phyloP scores from a whole-genome alignment of 1,140 invertebrate genomes.

The Pogonus chalceus region DNA sequence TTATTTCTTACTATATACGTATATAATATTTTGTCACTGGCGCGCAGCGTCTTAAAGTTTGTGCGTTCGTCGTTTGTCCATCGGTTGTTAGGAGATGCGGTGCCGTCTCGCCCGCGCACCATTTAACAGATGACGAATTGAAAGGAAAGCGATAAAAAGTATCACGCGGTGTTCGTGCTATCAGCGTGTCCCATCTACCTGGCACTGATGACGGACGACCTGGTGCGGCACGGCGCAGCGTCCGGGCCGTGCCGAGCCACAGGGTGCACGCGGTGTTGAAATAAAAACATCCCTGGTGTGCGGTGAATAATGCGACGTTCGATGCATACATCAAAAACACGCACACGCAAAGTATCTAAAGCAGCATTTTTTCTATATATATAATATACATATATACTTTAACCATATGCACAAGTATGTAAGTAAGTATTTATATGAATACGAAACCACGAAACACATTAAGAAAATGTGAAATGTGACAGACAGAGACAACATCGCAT shows the following conservation, averaged over 20 bases:
- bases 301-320: slow-evolving; percentile 16
- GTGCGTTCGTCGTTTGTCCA: neutral
- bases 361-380: neutral
- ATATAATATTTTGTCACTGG: no score
- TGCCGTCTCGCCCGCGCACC: neutral
- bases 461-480: no score
- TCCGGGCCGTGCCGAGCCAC: slow-evolving; percentile 6
- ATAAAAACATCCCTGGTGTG: slow-evolving; percentile 16
- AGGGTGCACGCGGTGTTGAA: slow-evolving; percentile 13
- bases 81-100: no score
- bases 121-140: neutral
- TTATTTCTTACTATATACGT: no score
- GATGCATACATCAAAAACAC: neutral
- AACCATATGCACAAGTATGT: neutral
- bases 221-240: no score
- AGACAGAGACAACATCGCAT: no score
- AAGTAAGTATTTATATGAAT: neutral
- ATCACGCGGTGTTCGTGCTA: neutral
- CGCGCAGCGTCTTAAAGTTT: no score
- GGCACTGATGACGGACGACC: neutral
- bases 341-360: neutral
- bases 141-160: neutral
- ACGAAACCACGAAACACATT: neutral
- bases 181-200: neutral
- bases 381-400: neutral